phyloP scores from a whole-genome alignment of 1,140 invertebrate genomes.

The Holcopasites calliopsidis region DNA sequence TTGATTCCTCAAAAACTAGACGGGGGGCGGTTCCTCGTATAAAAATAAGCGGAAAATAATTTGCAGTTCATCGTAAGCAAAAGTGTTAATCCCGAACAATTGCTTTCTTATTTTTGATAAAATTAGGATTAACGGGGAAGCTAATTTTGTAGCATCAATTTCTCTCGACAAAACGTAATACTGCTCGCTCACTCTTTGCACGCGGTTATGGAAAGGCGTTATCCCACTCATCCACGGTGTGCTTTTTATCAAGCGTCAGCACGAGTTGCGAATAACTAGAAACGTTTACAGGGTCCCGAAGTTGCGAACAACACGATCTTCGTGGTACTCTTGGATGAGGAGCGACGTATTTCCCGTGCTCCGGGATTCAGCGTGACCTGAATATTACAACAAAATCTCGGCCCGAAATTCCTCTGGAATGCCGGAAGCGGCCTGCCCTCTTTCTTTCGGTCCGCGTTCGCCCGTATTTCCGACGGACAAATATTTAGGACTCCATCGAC shows the following conservation, averaged over 20 bases:
- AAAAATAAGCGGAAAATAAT: no score
- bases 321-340: slow-evolving; percentile 38
- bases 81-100: no score
- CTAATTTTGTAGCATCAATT: no score
- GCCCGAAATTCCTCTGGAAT: slow-evolving; percentile 45
- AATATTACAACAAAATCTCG: slow-evolving; percentile 46
- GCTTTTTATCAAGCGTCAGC: slow-evolving; percentile 13
- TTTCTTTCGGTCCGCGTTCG: not conserved
- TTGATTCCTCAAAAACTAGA: no score
- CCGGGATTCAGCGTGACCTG: slow-evolving; percentile 36
- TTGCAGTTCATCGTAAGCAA: no score
- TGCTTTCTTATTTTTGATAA: no score
- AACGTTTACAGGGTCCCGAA: slow-evolving; percentile 26
- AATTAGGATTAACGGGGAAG: no score
- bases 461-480: slow-evolving; percentile 27
- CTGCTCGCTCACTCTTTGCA: not conserved
- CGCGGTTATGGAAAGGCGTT: not conserved
- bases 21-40: no score
- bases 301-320: slow-evolving; percentile 16
- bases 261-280: slow-evolving; percentile 21
- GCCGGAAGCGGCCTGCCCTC: slow-evolving; percentile 27
- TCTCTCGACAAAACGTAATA: no score
- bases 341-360: slow-evolving; percentile 40
- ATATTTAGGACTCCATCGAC: slow-evolving; percentile 46
- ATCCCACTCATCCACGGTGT: slow-evolving; percentile 7